Evolutionary conservation across 2,888 invertebrate species (phyloP), one percentile per base, ranked within the genome.

Genomic region (Tetramorium bicarinatum): DNA sequence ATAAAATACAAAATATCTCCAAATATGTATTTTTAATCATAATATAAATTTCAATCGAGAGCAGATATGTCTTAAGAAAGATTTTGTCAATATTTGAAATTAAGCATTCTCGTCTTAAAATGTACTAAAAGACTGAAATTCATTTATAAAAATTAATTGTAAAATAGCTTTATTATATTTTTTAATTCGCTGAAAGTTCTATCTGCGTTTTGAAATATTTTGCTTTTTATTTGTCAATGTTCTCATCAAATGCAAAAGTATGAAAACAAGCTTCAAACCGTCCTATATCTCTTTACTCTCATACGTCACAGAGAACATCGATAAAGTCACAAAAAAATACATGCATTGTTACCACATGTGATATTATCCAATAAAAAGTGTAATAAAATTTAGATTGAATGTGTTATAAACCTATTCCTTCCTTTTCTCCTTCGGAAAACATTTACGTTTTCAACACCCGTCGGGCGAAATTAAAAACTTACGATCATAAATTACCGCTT

Each of bases 381-480:
- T 49, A 64, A 76, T 76, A 76, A 66, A 66, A 74, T 29, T n/a
- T 44, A 34, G 7, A 47, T 64, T 34, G 11, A 21, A 64, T 38
- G 7, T 11, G 21, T 38, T 49, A 38, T 64, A 38, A 64, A 75
- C 11, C 18, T 34, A 61, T 2, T 15, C n/a, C 44, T 47, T 44
- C 15, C 21, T 7, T 71, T 38, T 21, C 15, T 9, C 54, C 4
- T 38, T 64, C 34, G 47, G 2, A 29, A 67, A 64, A 66, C 47
- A 64, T 75, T 75, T 49, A 66, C 8, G 54, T 67, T 54, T 54
- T 54, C 54, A 29, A 13, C 41, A 2, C 18, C 18, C 54, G 38
- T 6, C n/a, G 9, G 47, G 9, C 54, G n/a, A 69, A 69, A 77
- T 69, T 77, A 69, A 77, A 77, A 76, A 38, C 67, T 11, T 44